These are phyloP conservation scores for Noturus placidus DNA, from an alignment of 2,113 vertebrate genomes.

Conservation along the genomic window DNA sequence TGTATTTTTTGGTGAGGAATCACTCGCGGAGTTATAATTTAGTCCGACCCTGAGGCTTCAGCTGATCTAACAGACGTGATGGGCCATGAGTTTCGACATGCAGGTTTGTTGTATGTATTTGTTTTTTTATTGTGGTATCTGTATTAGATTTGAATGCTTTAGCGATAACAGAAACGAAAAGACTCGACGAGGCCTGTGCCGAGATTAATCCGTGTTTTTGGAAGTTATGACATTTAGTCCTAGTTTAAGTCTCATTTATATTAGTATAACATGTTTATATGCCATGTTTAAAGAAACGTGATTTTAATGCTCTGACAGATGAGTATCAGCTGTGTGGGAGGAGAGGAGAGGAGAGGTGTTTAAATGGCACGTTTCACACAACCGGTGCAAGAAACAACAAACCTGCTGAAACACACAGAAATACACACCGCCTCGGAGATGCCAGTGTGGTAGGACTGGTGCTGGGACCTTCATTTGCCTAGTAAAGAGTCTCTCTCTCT, in stretches of 20 bases:
- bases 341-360: slow-evolving; percentile 49
- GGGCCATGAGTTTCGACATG: too few species aligned
- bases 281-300: neutral
- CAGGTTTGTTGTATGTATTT: neutral
- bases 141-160: too few species aligned
- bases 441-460: neutral
- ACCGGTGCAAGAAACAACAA: slow-evolving; percentile 43
- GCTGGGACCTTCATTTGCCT: slow-evolving; percentile 77
- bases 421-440: neutral
- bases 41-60: too few species aligned
- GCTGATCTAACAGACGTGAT: too few species aligned
- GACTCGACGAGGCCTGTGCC: too few species aligned
- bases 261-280: neutral
- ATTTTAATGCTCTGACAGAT: slow-evolving; percentile 48
- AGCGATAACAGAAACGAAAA: too few species aligned
- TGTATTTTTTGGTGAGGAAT: too few species aligned
- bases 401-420: slow-evolving; percentile 10
- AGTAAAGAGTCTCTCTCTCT: slow-evolving; percentile 70
- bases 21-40: too few species aligned
- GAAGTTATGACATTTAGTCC: neutral
- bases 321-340: slow-evolving; percentile 55
- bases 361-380: slow-evolving; percentile 42
- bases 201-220: too few species aligned
- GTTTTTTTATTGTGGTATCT: neutral
- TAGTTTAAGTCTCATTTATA: neutral